A percentile compares a stretch with the other conserved stretches of the same genome.
Conservation (phyloP, 2,888 invertebrate genomes). For the Drosophila rellima region DNA sequence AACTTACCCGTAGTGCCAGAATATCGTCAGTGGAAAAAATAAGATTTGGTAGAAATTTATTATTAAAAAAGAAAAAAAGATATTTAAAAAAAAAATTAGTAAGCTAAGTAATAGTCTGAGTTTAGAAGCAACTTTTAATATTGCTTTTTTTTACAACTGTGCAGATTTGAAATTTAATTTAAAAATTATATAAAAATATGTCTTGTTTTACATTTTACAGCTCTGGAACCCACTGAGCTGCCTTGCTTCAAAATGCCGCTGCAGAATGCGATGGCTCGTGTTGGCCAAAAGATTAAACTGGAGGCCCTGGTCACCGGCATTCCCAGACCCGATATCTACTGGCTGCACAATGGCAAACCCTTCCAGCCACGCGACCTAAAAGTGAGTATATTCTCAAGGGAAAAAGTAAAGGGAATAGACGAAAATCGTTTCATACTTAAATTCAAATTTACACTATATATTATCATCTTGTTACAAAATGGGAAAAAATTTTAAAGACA, state of each 20-base stretch:
- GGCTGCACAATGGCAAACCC: slow-evolving; percentile 90
- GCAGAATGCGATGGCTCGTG: slow-evolving; percentile 90
- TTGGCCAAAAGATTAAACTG: slow-evolving; percentile 90
- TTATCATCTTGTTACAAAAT: neutral
- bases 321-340: slow-evolving; percentile 88
- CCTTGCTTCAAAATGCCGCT: slow-evolving; percentile 89
- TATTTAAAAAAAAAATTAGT: no score
- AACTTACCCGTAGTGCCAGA: no score
- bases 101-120: no score
- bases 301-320: slow-evolving; percentile 90
- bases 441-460: neutral
- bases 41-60: no score
- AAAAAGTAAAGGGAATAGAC: neutral
- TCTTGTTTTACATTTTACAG: slow-evolving; percentile 80
- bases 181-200: neutral
- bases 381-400: slow-evolving; percentile 85
- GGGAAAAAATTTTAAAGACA: neutral
- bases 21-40: no score
- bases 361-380: slow-evolving; percentile 88
- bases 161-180: no score
- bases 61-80: no score
- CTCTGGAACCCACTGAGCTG: slow-evolving; percentile 88
- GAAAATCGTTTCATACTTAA: no score
- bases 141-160: no score
- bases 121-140: no score